Percentiles rank a stretch among this genome's conserved stretches.
Evolutionary conservation across 2,797 vertebrate species (phyloP).

Genomic region (Gymnoscopelus microlampas): DNA sequence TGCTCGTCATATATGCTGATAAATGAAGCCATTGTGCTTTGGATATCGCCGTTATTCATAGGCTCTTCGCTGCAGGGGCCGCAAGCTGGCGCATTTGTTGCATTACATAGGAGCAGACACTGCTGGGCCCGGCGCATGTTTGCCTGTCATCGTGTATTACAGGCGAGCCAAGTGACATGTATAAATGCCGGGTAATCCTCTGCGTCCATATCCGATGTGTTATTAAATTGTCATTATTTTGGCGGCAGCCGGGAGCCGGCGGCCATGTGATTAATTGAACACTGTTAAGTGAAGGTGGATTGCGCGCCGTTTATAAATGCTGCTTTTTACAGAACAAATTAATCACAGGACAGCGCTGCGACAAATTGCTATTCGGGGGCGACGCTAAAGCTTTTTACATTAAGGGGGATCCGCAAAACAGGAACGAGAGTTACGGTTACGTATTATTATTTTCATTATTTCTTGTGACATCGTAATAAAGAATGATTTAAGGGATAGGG

Average conservation of each 20-base stretch:
- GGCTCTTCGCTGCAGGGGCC: conserved; percentile 70
- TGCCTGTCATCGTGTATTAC: conserved; percentile 78
- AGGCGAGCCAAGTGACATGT: conserved; percentile 73
- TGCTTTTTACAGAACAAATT: conserved; percentile 66
- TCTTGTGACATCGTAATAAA: conserved; percentile 64
- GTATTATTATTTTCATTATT: conserved; percentile 62
- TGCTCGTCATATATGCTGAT: conserved; percentile 68
- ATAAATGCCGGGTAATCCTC: conserved; percentile 81
- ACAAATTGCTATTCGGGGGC: conserved; percentile 61
- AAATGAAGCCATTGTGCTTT: conserved; percentile 83
- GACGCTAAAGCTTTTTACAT: conserved; percentile 41
- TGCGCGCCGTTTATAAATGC: conserved; percentile 67
- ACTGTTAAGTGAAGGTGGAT: conserved; percentile 77
- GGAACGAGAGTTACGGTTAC: conserved; percentile 52
- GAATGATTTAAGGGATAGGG: conserved; percentile 58
- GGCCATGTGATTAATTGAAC: conserved; percentile 77
- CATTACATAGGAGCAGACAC: conserved; percentile 78
- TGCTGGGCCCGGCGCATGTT: conserved; percentile 70
- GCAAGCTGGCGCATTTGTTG: conserved; percentile 72
- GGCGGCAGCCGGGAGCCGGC: conserved; percentile 59
- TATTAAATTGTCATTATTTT: conserved; percentile 84
- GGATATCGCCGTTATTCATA: conserved; percentile 85
- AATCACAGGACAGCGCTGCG: conserved; percentile 70
- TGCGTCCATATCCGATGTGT: conserved; percentile 64
- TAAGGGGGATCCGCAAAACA: conserved; percentile 30